Percentiles rank a stretch among this genome's conserved stretches.
Conservation (phyloP, 2,797 vertebrate species). For the Danio albolineatus region DNA sequence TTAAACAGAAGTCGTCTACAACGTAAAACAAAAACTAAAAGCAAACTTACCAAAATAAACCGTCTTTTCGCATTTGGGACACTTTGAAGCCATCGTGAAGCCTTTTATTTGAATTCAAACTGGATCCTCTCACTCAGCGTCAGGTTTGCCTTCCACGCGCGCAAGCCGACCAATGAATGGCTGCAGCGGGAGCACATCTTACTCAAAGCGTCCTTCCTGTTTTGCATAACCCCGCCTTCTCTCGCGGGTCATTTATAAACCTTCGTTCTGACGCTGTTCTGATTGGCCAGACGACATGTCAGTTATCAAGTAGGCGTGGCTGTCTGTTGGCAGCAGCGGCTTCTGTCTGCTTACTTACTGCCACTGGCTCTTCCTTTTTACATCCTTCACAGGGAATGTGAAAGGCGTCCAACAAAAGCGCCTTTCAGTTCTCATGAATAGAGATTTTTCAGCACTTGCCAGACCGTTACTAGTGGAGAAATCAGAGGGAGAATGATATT, state of each 20-base stretch:
- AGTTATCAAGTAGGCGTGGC: conserved; percentile 60
- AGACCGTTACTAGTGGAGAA: conserved; percentile 64
- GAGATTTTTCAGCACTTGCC: conserved; percentile 74
- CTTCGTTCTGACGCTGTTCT: conserved; percentile 8
- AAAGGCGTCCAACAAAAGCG: conserved; percentile 74
- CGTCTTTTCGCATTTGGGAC: conserved; percentile 95
- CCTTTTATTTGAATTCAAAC: conserved; percentile 29
- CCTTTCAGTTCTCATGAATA: conserved; percentile 78
- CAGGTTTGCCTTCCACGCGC: conserved; percentile 52
- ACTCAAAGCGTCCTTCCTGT: conserved; percentile 59
- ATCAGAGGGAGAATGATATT: conserved; percentile 44
- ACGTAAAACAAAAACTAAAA: not conserved
- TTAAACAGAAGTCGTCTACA: not conserved
- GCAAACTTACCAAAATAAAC: conserved; percentile 93
- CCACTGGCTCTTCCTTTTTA: conserved; percentile 63
- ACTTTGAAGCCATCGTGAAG: conserved; percentile 89
- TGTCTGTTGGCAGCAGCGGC: conserved; percentile 40
- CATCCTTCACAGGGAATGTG: conserved; percentile 66
- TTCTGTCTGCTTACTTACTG: conserved; percentile 48
- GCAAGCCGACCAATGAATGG: conserved; percentile 43
- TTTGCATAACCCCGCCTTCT: conserved; percentile 75
- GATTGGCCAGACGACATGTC: conserved; percentile 50
- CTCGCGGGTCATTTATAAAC: not conserved
- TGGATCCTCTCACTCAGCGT: conserved; percentile 50
- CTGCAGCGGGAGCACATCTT: conserved; percentile 66